Base-by-base conservation (phyloP, 2,888 invertebrate genomes). In the Salticus scenicus region DNA sequence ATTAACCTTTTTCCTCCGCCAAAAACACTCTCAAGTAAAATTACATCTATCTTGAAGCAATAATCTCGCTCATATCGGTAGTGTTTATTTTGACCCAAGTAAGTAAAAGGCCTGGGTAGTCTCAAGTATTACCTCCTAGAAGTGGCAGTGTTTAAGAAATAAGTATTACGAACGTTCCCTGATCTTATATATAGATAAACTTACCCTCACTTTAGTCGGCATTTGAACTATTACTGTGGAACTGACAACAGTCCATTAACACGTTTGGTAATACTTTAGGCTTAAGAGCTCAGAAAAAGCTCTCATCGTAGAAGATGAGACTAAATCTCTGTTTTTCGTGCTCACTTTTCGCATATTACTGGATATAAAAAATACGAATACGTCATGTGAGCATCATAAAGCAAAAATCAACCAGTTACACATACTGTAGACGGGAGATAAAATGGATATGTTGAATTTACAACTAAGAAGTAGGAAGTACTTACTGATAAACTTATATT, bases 191-290 rank as follows among this genome's bases (percentile, higher is more conserved):
- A 14, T 2, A 47, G 57, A 57, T 57, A 57, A 82, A 76, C 17
- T 4, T 0, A n/a, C 69, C 28, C 75, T 27, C 14, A n/a, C 69
- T 42, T 41, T 31, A 66, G 66, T 17, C 82, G 75, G 66, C 51
- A 64, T 66, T 76, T 47, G 64, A 28, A 27, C 75, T 74, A 74
- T 82, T 71, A 70, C 17, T 31, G 71, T 20, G 33, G 5, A 76
- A 64, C 82, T 82, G 82, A 82, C 82, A 82, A 82, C 82, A 82
- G 82, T 76, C 82, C 82, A 82, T 82, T 82, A 64, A 76, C 82
- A 76, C 82, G 42, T 82, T 31, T n/a, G 37, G 76, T 71, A 33
- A 76, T 82, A 82, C 41, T 64, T 82, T 63, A 76, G 5, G 64
- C 27, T 14, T 66, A 71, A 63, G 27, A 66, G 57, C 37, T 30